Base-by-base conservation (phyloP, 2,888 invertebrate genomes). In the Noctua janthe region DNA sequence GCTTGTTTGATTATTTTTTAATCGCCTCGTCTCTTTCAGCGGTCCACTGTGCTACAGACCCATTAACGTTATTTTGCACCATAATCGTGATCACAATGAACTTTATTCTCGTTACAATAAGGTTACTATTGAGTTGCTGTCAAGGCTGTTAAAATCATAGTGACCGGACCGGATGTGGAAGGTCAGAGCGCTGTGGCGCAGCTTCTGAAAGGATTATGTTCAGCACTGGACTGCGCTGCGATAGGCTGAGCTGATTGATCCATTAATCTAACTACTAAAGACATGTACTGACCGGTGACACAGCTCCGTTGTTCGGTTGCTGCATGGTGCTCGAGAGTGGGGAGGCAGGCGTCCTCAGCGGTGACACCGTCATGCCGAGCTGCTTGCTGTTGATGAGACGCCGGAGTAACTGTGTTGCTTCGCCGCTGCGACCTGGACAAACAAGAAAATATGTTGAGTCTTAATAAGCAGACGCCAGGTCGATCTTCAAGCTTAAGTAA, bases 331-430 rank as follows among this genome's bases (percentile, higher is more conserved):
- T 83, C 3, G 94, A 88, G 59, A 94, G 91, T 0, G 96, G 95
- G n/a, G 96, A 94, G 3, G 95, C 91, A 80, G 95, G 85, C 29
- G 94, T 90, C 20, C 96, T 90, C 35, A 97, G 91, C 35, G 98
- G 97, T 0, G 98, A 97, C 88, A 98, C 97, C 47, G 98, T 98
- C 95, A 98, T 98, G 71, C 98, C 98, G 85, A 98, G 97, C 91
- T 98, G 98, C 90, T 98, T 97, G 94, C 98, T 98, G 93, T 98
- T 98, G 91, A 98, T 98, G 91, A 98, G 96, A 91, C 98, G 98
- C 88, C 98, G 97, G 49, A 98, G 95, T 67, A 98, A 94, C 93
- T 98, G 98, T 80, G 98, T 98, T 67, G 98, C 98, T 93, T 98
- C 98, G 43, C 98, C 98, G 78, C 97, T 97, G 72, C 97, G 97